Evolutionary conservation across 2,888 invertebrate genomes (phyloP).

Genomic region (Polyommatus iphigenia): DNA sequence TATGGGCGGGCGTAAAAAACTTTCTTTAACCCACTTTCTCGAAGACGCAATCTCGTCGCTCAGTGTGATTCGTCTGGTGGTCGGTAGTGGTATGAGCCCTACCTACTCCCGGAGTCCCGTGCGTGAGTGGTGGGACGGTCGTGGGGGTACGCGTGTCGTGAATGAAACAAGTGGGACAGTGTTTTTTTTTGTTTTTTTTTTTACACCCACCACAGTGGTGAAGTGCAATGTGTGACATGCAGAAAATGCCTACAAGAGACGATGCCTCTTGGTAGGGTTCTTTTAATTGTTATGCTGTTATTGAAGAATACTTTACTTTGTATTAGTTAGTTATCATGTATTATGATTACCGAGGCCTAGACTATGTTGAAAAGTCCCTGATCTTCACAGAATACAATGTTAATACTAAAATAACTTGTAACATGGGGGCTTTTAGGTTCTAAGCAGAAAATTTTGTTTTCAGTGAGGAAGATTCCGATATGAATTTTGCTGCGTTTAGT

Average conservation of each 20-base stretch:
- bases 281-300: conserved; percentile 30
- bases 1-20: conserved; percentile 70
- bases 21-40: conserved; percentile 81
- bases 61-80: conserved; percentile 70
- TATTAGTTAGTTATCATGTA: not conserved
- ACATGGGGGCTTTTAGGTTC: not conserved
- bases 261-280: conserved; percentile 71
- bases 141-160: conserved; percentile 64
- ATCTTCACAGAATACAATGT: not conserved
- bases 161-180: conserved; percentile 66
- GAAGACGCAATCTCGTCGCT: conserved; percentile 62
- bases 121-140: conserved; percentile 69
- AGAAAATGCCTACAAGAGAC: conserved; percentile 71
- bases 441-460: conserved; percentile 36
- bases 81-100: conserved; percentile 74
- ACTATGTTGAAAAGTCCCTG: not conserved
- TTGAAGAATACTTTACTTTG: not conserved
- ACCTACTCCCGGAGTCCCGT: conserved; percentile 73
- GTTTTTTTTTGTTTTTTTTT: conserved; percentile 52
- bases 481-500: conserved; percentile 89
- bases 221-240: conserved; percentile 71
- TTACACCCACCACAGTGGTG: conserved; percentile 57
- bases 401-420: not conserved
- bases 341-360: not conserved
- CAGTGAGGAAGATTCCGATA: conserved; percentile 76